A percentile compares a stretch with the other conserved stretches of the same genome.
phyloP scores from a whole-genome alignment of 2,888 invertebrate species.

The Nyleta sp. region DNA sequence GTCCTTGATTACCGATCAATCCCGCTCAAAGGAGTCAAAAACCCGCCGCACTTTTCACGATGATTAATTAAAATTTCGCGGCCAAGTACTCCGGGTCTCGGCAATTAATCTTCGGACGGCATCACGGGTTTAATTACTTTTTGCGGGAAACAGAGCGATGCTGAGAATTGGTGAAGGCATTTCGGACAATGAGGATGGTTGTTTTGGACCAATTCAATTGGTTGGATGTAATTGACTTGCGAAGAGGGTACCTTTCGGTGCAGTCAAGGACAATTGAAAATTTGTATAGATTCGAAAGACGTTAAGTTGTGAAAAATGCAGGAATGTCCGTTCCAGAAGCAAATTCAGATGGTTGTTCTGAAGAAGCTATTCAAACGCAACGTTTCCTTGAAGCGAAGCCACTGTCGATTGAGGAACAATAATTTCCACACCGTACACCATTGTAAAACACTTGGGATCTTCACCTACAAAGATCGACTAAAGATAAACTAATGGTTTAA shows the following conservation, averaged over 20 bases:
- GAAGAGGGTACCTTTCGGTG: background rate
- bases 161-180: conserved; percentile 36
- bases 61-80: conserved; percentile 75
- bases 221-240: background rate
- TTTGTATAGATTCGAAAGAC: too few species aligned
- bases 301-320: too few species aligned
- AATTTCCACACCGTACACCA: too few species aligned
- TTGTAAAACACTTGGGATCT: too few species aligned
- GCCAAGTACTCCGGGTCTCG: background rate
- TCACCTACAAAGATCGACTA: too few species aligned
- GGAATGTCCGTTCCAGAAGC: too few species aligned
- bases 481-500: too few species aligned
- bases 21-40: conserved; percentile 25
- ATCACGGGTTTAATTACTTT: conserved; percentile 80
- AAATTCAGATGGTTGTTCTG: too few species aligned
- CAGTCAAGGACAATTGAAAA: too few species aligned
- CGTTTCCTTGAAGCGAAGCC: too few species aligned
- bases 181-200: background rate
- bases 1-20: conserved; percentile 65
- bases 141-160: conserved; percentile 56
- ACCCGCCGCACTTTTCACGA: conserved; percentile 67
- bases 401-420: too few species aligned
- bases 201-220: background rate
- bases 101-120: conserved; percentile 47
- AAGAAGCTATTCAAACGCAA: too few species aligned